phyloP scores from a whole-genome alignment of 2,113 vertebrate genomes.

The Melanostigma gelatinosum region DNA sequence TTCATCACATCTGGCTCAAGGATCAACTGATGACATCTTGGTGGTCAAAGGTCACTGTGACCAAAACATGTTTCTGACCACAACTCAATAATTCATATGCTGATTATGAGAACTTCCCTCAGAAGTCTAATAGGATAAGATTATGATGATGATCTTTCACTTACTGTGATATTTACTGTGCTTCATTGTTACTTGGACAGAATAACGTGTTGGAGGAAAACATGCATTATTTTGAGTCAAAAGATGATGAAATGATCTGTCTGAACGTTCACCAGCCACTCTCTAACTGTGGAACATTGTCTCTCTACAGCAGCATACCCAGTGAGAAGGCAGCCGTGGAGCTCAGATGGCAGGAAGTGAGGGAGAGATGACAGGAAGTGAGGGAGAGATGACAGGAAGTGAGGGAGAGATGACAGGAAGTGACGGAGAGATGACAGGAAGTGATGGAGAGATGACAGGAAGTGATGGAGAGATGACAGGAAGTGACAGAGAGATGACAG shows the following conservation, averaged over 20 bases:
- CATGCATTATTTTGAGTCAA: neutral
- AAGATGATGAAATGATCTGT: neutral
- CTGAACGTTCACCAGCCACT: neutral
- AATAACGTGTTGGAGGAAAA: neutral
- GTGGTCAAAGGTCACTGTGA: neutral
- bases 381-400: no score
- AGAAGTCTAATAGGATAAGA: neutral
- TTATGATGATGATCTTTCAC: neutral
- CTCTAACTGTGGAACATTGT: neutral
- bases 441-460: no score
- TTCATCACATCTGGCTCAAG: no score
- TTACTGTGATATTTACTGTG: neutral
- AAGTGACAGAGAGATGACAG: no score
- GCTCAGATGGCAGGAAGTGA: no score
- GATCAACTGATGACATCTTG: neutral
- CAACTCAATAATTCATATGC: neutral
- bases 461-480: no score
- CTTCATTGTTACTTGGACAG: neutral
- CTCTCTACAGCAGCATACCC: neutral
- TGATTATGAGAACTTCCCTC: neutral
- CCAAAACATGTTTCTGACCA: neutral
- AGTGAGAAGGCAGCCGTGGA: no score
- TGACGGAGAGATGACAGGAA: no score
- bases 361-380: no score
- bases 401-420: no score